Percentiles rank a stretch among this genome's conserved stretches.
phyloP scores from a whole-genome alignment of 1,140 invertebrate species.

The Potamilus streckersoni region DNA sequence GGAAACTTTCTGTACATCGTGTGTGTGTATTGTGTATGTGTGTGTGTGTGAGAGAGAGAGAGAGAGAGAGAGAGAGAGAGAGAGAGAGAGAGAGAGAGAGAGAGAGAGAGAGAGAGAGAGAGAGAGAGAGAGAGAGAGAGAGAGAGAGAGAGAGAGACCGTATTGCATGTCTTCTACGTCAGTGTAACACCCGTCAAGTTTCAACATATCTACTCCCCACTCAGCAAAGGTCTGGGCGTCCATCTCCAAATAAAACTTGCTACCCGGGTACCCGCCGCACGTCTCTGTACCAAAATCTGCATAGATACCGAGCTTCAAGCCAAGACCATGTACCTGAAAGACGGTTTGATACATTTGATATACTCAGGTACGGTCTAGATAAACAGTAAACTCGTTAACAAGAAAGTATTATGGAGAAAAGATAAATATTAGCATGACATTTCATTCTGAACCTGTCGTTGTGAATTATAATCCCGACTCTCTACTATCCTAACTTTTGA shows the following conservation, averaged over 20 bases:
- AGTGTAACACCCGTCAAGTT: slow-evolving; percentile 94
- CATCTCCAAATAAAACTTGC: slow-evolving; percentile 82
- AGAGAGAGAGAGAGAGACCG: slow-evolving; percentile 11
- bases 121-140: neutral
- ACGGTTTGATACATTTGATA: too few species aligned
- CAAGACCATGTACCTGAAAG: slow-evolving; percentile 87
- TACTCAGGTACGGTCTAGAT: too few species aligned
- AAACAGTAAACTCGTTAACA: too few species aligned
- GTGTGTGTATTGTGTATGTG: too few species aligned
- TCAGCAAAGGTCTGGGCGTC: slow-evolving; percentile 92
- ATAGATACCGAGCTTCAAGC: slow-evolving; percentile 95
- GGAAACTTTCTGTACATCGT: too few species aligned
- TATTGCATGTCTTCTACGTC: slow-evolving; percentile 70
- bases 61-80: too few species aligned
- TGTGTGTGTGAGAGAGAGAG: neutral
- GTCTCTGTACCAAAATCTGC: slow-evolving; percentile 95
- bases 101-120: neutral
- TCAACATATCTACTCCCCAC: slow-evolving; percentile 96
- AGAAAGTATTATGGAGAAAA: too few species aligned
- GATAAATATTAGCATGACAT: too few species aligned
- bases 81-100: too few species aligned
- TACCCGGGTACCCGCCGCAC: slow-evolving; percentile 91
- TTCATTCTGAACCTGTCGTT: too few species aligned
- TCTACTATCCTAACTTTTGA: too few species aligned
- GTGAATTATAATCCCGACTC: too few species aligned